Evolutionary conservation across 2,113 vertebrate genomes (phyloP).

Genomic region (Sciurus niger): DNA sequence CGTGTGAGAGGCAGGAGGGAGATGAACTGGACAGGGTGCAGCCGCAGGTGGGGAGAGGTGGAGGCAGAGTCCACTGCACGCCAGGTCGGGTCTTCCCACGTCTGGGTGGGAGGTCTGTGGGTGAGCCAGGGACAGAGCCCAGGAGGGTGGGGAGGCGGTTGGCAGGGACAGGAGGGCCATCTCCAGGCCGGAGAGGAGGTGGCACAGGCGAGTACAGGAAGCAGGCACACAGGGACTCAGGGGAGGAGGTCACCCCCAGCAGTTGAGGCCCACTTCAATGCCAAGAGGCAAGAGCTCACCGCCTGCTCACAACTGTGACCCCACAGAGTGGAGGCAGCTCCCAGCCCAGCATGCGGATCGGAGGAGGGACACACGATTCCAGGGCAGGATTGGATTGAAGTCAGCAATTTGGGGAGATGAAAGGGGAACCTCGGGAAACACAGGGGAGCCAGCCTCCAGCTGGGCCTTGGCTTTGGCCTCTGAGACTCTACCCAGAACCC

Average conservation of each 20-base stretch:
- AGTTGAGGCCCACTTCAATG: not conserved
- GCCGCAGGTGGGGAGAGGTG: too few relatives aligned
- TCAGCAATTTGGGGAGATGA: not conserved
- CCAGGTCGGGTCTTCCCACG: not conserved
- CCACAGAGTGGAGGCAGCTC: not conserved
- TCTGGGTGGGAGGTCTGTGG: too few relatives aligned
- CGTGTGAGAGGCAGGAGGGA: fast-evolving
- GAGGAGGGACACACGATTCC: fast-evolving
- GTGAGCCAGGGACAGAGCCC: fast-evolving
- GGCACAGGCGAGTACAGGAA: fast-evolving
- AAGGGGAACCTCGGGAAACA: not conserved
- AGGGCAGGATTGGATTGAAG: not conserved
- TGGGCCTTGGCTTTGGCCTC: not conserved
- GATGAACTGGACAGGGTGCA: fast-evolving
- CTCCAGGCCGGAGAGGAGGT: not conserved
- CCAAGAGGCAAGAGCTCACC: too few relatives aligned
- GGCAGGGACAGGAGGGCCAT: too few relatives aligned
- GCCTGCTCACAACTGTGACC: fast-evolving
- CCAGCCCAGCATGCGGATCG: fast-evolving
- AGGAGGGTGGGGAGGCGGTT: fast-evolving
- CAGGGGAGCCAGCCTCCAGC: fast-evolving
- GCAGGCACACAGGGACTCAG: fast-evolving
- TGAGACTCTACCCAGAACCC: not conserved
- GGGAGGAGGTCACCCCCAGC: not conserved
- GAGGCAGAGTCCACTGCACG: not conserved